phyloP scores from a whole-genome alignment of 1,140 invertebrate species.

The Achroia grisella region DNA sequence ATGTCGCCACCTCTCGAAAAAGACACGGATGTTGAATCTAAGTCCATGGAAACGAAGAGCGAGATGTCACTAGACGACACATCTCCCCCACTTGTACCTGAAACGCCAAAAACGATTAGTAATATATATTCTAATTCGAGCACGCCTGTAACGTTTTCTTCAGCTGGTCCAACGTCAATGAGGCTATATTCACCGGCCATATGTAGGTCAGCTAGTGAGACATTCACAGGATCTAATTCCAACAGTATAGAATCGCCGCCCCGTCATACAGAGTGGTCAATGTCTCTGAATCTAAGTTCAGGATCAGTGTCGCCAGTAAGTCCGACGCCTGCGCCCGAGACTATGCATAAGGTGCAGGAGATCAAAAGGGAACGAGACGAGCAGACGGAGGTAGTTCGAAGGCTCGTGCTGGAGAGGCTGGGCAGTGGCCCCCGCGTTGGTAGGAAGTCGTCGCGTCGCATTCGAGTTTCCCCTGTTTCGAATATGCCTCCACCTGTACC shows the following conservation, averaged over 20 bases:
- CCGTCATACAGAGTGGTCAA: conserved; percentile 22
- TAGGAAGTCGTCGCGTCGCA: conserved; percentile 30
- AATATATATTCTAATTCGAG: conserved; percentile 23
- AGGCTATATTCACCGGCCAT: conserved; percentile 46
- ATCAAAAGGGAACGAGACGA: conserved; percentile 53
- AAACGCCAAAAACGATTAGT: conserved; percentile 31
- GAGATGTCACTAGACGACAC: conserved; percentile 15
- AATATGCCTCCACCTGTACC: conserved; percentile 29
- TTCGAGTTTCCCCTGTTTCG: conserved; percentile 22
- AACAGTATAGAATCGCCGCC: conserved; percentile 21
- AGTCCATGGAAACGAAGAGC: not conserved
- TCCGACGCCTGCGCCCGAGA: conserved; percentile 25
- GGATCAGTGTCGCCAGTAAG: conserved; percentile 34
- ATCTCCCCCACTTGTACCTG: conserved; percentile 37
- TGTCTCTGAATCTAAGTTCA: conserved; percentile 31
- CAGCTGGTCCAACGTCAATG: conserved; percentile 23
- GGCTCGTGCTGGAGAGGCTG: conserved; percentile 47
- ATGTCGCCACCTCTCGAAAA: conserved; percentile 36
- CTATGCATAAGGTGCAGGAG: conserved; percentile 48
- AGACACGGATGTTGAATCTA: conserved; percentile 9
- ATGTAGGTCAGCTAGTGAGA: conserved; percentile 48
- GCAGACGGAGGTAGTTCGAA: conserved; percentile 52
- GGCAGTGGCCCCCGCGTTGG: conserved; percentile 24
- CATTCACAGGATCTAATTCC: conserved; percentile 32
- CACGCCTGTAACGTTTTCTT: conserved; percentile 16